phyloP scores from a whole-genome alignment of 30 jellyfish, hydroid and myxozoan species.

The Turritopsis dohrnii region DNA sequence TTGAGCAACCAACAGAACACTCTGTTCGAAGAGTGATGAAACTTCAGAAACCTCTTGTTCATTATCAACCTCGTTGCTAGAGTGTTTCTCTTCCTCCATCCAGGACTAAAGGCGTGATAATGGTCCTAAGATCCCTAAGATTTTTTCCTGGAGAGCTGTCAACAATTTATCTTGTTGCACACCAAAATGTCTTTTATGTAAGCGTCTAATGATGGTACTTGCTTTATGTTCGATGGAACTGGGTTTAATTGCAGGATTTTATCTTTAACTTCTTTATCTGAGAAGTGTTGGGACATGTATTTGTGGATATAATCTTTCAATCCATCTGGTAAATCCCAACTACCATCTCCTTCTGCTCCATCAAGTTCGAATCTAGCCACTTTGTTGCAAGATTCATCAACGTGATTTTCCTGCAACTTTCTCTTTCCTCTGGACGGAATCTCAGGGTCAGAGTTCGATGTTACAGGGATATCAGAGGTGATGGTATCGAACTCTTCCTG shows the following conservation, averaged over 20 bases:
- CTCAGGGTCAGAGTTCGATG: too few relatives aligned
- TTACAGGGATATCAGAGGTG: too few relatives aligned
- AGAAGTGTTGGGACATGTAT: not conserved
- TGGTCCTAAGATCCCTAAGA: not conserved
- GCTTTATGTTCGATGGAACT: not conserved
- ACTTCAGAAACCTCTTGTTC: too few relatives aligned
- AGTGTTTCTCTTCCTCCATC: not conserved
- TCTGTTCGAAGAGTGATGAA: not conserved
- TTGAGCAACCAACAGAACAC: not conserved
- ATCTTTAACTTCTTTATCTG: not conserved
- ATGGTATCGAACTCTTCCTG: not conserved
- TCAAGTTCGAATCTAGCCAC: too few relatives aligned
- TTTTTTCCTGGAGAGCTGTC: not conserved
- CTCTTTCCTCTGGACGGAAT: too few relatives aligned
- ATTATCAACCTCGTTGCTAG: too few relatives aligned
- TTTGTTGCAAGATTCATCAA: too few relatives aligned
- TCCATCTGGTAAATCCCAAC: too few relatives aligned
- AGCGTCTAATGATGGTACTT: not conserved
- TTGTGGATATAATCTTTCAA: too few relatives aligned
- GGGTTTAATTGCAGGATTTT: not conserved
- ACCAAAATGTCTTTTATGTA: not conserved
- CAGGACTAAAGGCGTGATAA: not conserved
- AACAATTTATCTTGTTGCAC: too few relatives aligned
- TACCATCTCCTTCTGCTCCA: too few relatives aligned
- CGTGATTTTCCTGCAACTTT: too few relatives aligned